Conservation (phyloP, 2,888 invertebrate genomes). For the Epinotia nisella region DNA sequence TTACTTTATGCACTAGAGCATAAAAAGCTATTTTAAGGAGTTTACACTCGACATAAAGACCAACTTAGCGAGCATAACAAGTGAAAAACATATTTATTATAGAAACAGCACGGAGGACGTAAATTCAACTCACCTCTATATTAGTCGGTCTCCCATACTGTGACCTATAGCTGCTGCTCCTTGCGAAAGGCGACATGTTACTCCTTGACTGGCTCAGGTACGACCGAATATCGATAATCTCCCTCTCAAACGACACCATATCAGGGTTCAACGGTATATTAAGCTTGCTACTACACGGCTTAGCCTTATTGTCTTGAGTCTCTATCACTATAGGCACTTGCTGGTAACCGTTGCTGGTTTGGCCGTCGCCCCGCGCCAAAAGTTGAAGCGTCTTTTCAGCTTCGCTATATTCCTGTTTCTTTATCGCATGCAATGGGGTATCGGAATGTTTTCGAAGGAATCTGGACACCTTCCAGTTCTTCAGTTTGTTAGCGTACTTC, state of each 20-base stretch:
- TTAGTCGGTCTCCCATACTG: constrained; percentile 87
- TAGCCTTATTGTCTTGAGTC: constrained; percentile 75
- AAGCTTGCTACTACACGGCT: constrained; percentile 69
- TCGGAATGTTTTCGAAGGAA: constrained; percentile 87
- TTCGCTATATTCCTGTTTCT: constrained; percentile 73
- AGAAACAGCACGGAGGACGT: neutral
- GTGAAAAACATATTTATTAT: neutral
- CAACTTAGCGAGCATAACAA: no score
- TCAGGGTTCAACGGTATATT: constrained; percentile 79
- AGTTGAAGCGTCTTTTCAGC: constrained; percentile 68
- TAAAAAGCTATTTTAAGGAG: no score
- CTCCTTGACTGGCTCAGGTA: constrained; percentile 90
- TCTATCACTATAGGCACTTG: constrained; percentile 88
- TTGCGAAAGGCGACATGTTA: constrained; percentile 88
- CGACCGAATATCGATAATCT: constrained; percentile 89
- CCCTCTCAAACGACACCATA: constrained; percentile 83
- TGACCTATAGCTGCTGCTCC: constrained; percentile 89
- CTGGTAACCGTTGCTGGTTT: constrained; percentile 83
- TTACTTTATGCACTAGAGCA: no score
- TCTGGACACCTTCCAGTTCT: constrained; percentile 88
- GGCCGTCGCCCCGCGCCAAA: constrained; percentile 69
- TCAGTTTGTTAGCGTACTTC: constrained; percentile 84
- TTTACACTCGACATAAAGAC: no score
- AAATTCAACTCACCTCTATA: constrained; percentile 68
- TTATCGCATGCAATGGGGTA: constrained; percentile 76